Base-by-base conservation (phyloP, 2,113 vertebrate species). In the Chascanopsetta lugubris region DNA sequence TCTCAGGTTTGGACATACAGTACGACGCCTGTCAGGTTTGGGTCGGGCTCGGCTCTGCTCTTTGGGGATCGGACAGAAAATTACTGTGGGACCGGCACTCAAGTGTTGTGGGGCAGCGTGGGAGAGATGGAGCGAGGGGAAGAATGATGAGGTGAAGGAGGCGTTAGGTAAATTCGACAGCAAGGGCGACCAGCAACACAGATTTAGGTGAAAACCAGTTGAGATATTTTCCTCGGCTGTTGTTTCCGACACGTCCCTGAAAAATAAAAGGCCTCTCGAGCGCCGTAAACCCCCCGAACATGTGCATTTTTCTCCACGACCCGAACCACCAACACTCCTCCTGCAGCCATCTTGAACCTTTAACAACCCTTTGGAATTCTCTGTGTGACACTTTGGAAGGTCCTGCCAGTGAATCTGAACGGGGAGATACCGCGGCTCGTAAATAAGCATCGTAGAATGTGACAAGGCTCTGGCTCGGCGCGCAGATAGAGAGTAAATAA, bases 391-490 rank as follows among this genome's bases (percentile, higher is more conserved):
- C 69, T 43, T 6, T 49, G 58, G 45, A 73, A 55, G 55, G 62
- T 65, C n/a, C 59, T 50, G 61, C 64, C 59, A 47, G 72, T 71
- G 47, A 75, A 69, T 68, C 72, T 48, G 67, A 72, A 72, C 75
- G 71, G 79, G 54, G 70, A 85, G 76, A 82, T 73, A 48, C 65
- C 36, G 53, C 3, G 22, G 32, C 49, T 82, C 68, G 10, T 88
- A 90, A 87, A 90, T 84, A 88, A 88, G 77, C 62, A 47, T 84
- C 74, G 69, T 82, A 82, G 72, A 87, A 79, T 34, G 71, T 66
- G 85, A 86, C 85, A 78, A 72, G 43, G 72, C 43, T 72, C 85
- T 84, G 84, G 84, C 79, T 79, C 47, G 1, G 21, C 4, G 22
- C 13, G 10, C 22, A 54, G 70, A 84, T 73, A 66, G 53, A 73